Conservation (phyloP, 30 jellyfish, hydroid and myxozoan species). For the Aurelia coerulea region DNA sequence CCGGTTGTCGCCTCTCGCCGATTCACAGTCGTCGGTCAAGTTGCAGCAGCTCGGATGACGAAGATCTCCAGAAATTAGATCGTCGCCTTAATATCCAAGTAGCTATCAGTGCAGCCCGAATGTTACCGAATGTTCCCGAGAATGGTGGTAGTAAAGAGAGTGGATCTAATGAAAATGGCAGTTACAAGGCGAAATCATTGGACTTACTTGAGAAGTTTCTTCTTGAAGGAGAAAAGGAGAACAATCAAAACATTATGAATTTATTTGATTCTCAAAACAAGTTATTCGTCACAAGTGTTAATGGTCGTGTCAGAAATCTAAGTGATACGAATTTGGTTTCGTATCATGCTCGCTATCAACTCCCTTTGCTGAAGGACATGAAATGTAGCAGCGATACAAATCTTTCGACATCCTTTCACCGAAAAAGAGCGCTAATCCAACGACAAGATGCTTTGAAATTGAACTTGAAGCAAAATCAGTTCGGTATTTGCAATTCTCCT, state of each 20-base stretch:
- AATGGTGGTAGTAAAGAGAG: constrained; percentile 52
- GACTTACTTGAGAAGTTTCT: constrained; percentile 19
- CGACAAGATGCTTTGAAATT: constrained; percentile 26
- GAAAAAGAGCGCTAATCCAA: constrained; percentile 53
- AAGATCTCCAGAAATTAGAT: constrained; percentile 73
- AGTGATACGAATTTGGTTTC: constrained; percentile 91
- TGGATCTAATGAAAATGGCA: constrained; percentile 34
- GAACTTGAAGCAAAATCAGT: constrained; percentile 47
- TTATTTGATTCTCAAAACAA: constrained; percentile 30
- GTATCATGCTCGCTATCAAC: constrained; percentile 58
- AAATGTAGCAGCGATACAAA: constrained; percentile 93
- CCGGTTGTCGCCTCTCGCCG: constrained; percentile 96
- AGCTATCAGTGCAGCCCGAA: constrained; percentile 51
- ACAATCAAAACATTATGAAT: constrained; percentile 43
- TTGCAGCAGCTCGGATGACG: constrained; percentile 98
- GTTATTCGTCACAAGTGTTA: constrained; percentile 45
- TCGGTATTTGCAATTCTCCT: constrained; percentile 54
- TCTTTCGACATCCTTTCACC: constrained; percentile 42
- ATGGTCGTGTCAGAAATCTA: constrained; percentile 77
- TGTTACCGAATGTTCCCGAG: constrained; percentile 65
- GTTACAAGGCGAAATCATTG: constrained; percentile 24
- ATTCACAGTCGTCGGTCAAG: constrained; percentile 98
- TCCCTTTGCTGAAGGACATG: constrained; percentile 31
- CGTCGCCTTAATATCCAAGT: constrained; percentile 58
- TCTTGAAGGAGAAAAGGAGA: constrained; percentile 58